phyloP scores from a whole-genome alignment of 2,113 vertebrate genomes.

The Scortum barcoo region DNA sequence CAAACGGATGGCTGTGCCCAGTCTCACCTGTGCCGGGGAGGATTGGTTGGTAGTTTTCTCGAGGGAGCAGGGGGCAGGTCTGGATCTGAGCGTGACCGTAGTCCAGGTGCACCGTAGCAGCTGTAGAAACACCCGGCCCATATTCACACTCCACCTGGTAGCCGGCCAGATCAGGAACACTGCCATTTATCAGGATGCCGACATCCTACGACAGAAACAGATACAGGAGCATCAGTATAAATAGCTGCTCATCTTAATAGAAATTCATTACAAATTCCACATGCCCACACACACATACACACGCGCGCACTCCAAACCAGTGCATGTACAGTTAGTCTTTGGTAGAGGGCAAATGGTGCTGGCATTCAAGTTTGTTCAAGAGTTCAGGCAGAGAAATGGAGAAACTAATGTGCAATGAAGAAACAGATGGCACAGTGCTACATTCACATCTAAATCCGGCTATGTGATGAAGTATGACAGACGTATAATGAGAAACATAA shows the following conservation, averaged over 20 bases:
- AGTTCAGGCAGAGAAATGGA: constrained; percentile 55
- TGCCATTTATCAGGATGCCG: constrained; percentile 94
- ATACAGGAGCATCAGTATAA: constrained; percentile 39
- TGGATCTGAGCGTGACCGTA: constrained; percentile 87
- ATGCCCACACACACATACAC: background rate
- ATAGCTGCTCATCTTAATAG: constrained; percentile 10
- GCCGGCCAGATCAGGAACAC: constrained; percentile 90
- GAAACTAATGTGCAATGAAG: constrained; percentile 56
- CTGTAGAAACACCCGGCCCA: constrained; percentile 83
- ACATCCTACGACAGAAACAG: constrained; percentile 83
- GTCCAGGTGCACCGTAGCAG: constrained; percentile 88
- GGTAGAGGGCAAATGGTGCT: constrained; percentile 15
- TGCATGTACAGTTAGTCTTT: background rate
- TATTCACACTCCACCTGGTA: constrained; percentile 94
- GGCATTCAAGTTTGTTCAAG: constrained; percentile 47
- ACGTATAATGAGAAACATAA: constrained; percentile 74
- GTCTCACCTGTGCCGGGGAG: constrained; percentile 86
- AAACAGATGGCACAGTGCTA: constrained; percentile 76
- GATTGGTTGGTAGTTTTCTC: constrained; percentile 85
- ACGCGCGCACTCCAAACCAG: background rate
- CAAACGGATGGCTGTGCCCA: constrained; percentile 27
- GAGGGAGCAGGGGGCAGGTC: constrained; percentile 91
- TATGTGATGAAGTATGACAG: constrained; percentile 70
- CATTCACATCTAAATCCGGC: constrained; percentile 70
- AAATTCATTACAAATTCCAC: constrained; percentile 27